Conservation (phyloP, 64 coral and sea anemone species). For the Montipora foliosa region DNA sequence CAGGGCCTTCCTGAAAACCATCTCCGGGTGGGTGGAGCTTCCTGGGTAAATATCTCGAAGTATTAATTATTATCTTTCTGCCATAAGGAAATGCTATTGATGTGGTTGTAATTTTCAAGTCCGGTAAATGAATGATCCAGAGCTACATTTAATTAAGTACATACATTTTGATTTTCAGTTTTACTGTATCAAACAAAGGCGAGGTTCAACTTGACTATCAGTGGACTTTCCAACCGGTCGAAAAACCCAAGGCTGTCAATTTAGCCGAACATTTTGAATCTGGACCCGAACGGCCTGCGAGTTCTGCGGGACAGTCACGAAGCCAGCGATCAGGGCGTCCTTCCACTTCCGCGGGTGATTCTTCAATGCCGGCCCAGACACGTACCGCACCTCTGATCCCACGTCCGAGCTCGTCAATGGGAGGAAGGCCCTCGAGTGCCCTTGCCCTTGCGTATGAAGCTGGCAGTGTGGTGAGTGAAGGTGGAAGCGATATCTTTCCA, state of each 20-base stretch:
- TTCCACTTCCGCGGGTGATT: constrained; percentile 71
- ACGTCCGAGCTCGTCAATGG: constrained; percentile 49
- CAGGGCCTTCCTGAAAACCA: no score
- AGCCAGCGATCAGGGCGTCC: constrained; percentile 76
- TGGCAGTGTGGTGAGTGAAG: constrained; percentile 87
- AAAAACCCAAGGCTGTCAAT: constrained; percentile 53
- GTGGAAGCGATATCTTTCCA: constrained; percentile 82
- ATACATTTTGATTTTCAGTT: constrained; percentile 30
- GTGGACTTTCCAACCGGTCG: constrained; percentile 73
- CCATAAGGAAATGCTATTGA: no score
- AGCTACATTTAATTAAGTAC: no score
- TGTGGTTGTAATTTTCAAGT: no score
- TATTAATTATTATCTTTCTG: no score
- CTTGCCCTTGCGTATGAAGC: constrained; percentile 87
- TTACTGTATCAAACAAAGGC: constrained; percentile 85
- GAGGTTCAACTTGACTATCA: constrained; percentile 82
- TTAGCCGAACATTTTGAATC: constrained; percentile 23
- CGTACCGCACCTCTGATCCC: background rate
- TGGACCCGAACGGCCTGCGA: constrained; percentile 25
- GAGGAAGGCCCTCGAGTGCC: constrained; percentile 79
- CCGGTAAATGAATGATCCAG: no score
- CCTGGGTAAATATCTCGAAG: no score
- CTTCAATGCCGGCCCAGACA: constrained; percentile 22
- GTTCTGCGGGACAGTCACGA: constrained; percentile 57
- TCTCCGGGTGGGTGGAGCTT: no score